Evolutionary conservation across 2,797 vertebrate species (phyloP).

Genomic region (Acanthurus leucopareius): DNA sequence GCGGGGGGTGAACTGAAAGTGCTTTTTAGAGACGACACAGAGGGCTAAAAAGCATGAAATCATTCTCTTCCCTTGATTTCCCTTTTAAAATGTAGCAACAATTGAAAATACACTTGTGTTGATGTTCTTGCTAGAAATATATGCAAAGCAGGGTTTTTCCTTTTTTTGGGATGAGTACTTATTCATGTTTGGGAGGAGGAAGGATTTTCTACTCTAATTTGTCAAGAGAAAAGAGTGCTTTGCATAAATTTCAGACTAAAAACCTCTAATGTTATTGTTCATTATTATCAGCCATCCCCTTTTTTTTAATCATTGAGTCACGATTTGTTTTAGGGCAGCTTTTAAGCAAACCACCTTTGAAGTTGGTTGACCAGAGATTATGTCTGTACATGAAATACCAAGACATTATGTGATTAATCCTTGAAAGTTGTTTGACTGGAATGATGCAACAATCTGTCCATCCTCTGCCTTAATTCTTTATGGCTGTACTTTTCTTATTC

Average conservation of each 20-base stretch:
- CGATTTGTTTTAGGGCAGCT: not conserved
- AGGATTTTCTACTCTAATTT: constrained; percentile 33
- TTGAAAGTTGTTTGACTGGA: not conserved
- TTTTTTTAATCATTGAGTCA: not conserved
- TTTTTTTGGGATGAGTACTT: constrained; percentile 6
- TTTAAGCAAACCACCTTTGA: not conserved
- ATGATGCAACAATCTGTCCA: not conserved
- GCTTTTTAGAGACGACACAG: constrained; percentile 41
- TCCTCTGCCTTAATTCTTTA: not conserved
- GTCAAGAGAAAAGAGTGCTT: constrained; percentile 31
- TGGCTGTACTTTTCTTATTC: not conserved
- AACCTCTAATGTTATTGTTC: constrained; percentile 16
- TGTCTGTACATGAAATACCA: not conserved
- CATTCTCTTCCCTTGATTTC: not conserved
- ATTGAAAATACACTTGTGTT: constrained; percentile 24
- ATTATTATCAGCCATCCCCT: constrained; percentile 4
- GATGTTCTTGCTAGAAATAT: constrained; percentile 9
- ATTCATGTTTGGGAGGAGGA: constrained; percentile 16
- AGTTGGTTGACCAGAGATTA: constrained; percentile 11
- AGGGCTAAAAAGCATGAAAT: constrained; percentile 13
- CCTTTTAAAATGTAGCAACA: not conserved
- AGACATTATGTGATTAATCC: not conserved
- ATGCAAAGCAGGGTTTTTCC: constrained; percentile 34
- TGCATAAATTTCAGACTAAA: constrained; percentile 42
- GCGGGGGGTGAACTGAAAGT: constrained; percentile 37